phyloP scores from a whole-genome alignment of 2,888 invertebrate genomes.

The Caenorhabditis sp. region DNA sequence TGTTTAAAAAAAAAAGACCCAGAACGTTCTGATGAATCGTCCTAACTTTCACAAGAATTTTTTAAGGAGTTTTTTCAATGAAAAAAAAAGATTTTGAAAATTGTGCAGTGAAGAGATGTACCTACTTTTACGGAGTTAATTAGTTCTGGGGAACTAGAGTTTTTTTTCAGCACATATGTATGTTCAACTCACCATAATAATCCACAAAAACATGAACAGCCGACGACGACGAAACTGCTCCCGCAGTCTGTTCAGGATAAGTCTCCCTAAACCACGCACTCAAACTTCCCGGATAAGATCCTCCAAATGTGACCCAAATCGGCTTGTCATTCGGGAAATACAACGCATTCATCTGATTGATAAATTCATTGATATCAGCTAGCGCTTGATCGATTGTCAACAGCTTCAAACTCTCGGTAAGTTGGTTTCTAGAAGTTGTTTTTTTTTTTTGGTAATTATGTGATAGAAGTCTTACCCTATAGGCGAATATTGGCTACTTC shows the following conservation, averaged over 20 bases:
- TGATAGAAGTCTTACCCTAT: conserved; percentile 12
- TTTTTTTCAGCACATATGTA: too few relatives aligned
- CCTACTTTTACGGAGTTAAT: too few relatives aligned
- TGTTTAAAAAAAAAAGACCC: too few relatives aligned
- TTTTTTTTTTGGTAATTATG: not conserved
- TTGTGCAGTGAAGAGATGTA: too few relatives aligned
- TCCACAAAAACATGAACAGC: conserved; percentile 53
- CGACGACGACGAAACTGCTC: conserved; percentile 52
- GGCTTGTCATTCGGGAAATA: conserved; percentile 41
- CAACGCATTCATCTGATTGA: conserved; percentile 44
- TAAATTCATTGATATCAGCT: conserved; percentile 49
- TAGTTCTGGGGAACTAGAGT: too few relatives aligned
- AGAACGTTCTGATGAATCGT: too few relatives aligned
- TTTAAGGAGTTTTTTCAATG: too few relatives aligned
- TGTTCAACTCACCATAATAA: conserved; percentile 43
- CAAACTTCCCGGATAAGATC: conserved; percentile 46
- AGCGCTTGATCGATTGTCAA: conserved; percentile 47
- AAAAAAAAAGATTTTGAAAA: too few relatives aligned
- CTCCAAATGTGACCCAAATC: conserved; percentile 56
- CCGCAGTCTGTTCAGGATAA: conserved; percentile 49
- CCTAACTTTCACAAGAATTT: too few relatives aligned
- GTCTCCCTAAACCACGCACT: conserved; percentile 52
- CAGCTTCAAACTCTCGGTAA: conserved; percentile 20
- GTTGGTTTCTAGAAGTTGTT: conserved; percentile 28
- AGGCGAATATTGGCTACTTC: conserved; percentile 39